Evolutionary conservation across 2,888 invertebrate species (phyloP), one percentile per base, ranked within the genome.

Genomic region (Polymixis lichenea): DNA sequence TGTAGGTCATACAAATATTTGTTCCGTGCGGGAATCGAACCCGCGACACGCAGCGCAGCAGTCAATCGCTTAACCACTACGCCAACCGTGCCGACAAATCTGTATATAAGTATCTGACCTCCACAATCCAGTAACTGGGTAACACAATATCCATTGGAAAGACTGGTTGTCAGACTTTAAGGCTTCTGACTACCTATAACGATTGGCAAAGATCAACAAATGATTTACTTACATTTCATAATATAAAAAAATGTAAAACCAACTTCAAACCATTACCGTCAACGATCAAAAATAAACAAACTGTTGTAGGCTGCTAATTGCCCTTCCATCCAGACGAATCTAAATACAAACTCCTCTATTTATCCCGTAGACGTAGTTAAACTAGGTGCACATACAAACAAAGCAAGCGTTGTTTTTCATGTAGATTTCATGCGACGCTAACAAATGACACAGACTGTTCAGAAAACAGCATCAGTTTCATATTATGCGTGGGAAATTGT

Each of bases 401-500:
- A 75, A 22, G 51, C 1, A 13, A 32, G 32, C 13, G 5, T 61
- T 53, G 77, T 60, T 61, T 72, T 69, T 58, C 56, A 67, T 64
- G 49, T 19, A 28, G n/a, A 83, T 85, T 85, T 85, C 70, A 82
- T 77, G 83, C 70, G 19, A 77, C 78, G 55, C 56, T 73, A 64
- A 82, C 64, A 25, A 85, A 60, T 15, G 13, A 82, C 70, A 82
- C 70, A 70, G 86, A 62, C 15, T 46, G 17, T 28, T 73, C 43
- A 53, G 58, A 8, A 70, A 70, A 62, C 46, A 25, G 43, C 60
- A 70, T 67, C 60, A 46, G 66, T 55, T 75, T 58, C 43, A 49
- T 71, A 82, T 70, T 70, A 51, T 25, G 38, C 66, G 72, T 77
- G 82, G 60, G 77, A 77, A 82, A 28, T 28, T 1, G 32, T 58